A percentile compares a stretch with the other conserved stretches of the same genome.
These are phyloP conservation scores for Rhegmatorhina hoffmannsi DNA, from an alignment of 2,113 vertebrate genomes.

Conservation along the genomic window DNA sequence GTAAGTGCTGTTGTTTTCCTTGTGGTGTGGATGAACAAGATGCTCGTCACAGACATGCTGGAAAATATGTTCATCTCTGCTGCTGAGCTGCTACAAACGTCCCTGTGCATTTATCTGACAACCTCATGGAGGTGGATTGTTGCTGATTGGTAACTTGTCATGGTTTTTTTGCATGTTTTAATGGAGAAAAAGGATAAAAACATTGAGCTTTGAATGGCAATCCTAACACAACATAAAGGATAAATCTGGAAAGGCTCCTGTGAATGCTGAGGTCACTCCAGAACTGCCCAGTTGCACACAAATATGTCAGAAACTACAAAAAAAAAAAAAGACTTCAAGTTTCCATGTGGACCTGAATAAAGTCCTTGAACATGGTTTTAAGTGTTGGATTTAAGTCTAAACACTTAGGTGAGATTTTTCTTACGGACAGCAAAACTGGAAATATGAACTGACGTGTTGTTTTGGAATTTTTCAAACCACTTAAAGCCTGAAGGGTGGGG, in stretches of 20 bases:
- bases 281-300: not conserved
- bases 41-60: not conserved
- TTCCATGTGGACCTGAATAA: not conserved
- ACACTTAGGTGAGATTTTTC: not conserved
- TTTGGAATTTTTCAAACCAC: not conserved
- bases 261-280: not conserved
- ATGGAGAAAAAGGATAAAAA: not conserved
- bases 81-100: not conserved
- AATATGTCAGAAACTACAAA: not conserved
- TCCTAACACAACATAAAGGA: not conserved
- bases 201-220: not conserved
- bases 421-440: not conserved
- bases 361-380: not conserved
- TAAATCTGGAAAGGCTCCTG: not conserved
- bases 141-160: not conserved
- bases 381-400: not conserved
- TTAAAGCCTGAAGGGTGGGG: not conserved
- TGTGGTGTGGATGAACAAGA: not conserved
- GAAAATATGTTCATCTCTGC: not conserved
- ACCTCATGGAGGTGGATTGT: not conserved
- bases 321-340: not conserved
- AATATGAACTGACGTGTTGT: not conserved
- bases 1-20: not conserved
- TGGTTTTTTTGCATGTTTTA: not conserved
- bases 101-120: accelerated